These are phyloP conservation scores for Brenthis ino DNA, from an alignment of 2,888 invertebrate genomes.

Conservation along the genomic window DNA sequence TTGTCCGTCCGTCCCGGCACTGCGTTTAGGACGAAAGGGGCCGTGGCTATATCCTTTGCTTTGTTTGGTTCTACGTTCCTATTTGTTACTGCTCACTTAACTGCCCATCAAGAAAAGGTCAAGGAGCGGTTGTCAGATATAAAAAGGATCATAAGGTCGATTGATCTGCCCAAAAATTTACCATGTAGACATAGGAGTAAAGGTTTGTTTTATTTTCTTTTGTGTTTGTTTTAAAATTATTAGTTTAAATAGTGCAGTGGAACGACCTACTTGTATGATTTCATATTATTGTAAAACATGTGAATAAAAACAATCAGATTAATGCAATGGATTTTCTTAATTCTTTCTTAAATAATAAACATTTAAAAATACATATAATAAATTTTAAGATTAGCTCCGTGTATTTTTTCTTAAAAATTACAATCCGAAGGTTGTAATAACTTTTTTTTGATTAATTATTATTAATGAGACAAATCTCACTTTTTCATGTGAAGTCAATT, in stretches of 20 bases:
- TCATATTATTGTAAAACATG: no score
- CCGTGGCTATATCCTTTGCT: constrained; percentile 95
- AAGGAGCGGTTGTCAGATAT: constrained; percentile 93
- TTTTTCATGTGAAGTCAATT: no score
- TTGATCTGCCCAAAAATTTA: constrained; percentile 91
- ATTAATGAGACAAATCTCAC: no score
- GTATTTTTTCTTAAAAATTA: no score
- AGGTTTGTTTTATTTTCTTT: constrained; percentile 67
- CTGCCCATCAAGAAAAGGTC: constrained; percentile 94
- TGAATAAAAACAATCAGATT: no score
- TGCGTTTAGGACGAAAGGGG: constrained; percentile 96
- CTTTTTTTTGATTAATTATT: no score
- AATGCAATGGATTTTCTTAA: no score
- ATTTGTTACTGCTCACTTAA: constrained; percentile 97
- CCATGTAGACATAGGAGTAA: constrained; percentile 89
- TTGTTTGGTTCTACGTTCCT: constrained; percentile 97
- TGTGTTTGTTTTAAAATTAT: background rate
- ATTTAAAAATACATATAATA: no score
- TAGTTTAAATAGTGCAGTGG: background rate
- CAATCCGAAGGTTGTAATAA: no score
- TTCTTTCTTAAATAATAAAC: no score
- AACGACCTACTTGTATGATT: no score
- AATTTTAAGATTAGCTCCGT: no score
- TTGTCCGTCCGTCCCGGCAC: constrained; percentile 94
- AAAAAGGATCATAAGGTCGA: constrained; percentile 89